A percentile compares a stretch with the other conserved stretches of the same genome.
These are phyloP conservation scores for Montipora cactus DNA, from an alignment of 64 coral and sea anemone species.

Conservation along the genomic window DNA sequence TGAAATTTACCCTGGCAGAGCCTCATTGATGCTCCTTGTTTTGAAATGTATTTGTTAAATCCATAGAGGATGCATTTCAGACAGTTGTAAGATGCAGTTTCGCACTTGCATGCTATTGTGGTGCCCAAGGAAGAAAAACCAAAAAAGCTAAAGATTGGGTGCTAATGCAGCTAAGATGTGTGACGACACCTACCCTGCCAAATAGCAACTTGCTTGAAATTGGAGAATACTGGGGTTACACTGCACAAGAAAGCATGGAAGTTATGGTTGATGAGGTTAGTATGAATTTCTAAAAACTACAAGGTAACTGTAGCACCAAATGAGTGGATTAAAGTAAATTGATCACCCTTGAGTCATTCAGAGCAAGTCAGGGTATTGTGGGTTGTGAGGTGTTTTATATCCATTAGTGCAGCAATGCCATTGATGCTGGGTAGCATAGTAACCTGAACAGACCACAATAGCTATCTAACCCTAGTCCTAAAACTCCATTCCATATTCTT, in stretches of 20 bases:
- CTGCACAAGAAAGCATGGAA: conserved; percentile 27
- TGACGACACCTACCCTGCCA: not conserved
- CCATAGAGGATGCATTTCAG: conserved; percentile 20
- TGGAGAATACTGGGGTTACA: conserved; percentile 52
- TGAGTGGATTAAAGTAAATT: no score
- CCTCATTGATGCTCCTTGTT: not conserved
- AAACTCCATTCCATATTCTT: no score
- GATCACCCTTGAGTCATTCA: no score
- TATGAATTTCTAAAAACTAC: not conserved
- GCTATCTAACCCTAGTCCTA: no score
- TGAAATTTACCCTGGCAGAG: no score
- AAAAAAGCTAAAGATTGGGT: conserved; percentile 22
- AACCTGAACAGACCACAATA: no score
- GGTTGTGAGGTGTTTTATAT: no score
- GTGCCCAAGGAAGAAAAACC: not conserved
- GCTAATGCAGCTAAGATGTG: conserved; percentile 16
- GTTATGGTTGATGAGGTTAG: conserved; percentile 23
- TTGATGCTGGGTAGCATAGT: no score
- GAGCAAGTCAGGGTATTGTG: no score
- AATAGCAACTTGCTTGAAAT: conserved; percentile 18
- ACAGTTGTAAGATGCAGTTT: conserved; percentile 37
- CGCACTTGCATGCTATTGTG: not conserved
- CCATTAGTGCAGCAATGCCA: no score
- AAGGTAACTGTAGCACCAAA: no score
- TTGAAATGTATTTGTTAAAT: not conserved